Percentiles rank a stretch among this genome's conserved stretches.
phyloP scores from a whole-genome alignment of 2,888 invertebrate species.

The Norana najaformis region DNA sequence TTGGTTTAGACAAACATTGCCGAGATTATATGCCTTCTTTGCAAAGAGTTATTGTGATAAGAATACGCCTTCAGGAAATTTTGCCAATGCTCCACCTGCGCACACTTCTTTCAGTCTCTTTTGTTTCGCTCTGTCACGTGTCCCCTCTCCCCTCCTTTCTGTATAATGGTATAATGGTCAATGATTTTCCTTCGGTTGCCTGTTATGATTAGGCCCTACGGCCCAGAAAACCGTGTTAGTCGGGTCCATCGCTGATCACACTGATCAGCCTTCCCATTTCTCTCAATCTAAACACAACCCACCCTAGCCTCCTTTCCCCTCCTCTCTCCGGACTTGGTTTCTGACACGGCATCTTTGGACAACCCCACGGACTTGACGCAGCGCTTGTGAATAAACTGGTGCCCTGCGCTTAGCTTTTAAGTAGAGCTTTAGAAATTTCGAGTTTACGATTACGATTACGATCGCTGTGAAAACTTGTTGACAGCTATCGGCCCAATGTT shows the following conservation, averaged over 20 bases:
- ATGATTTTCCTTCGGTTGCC: not conserved
- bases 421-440: too few species aligned
- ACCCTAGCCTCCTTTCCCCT: too few species aligned
- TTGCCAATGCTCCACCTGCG: not conserved
- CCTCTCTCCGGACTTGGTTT: too few species aligned
- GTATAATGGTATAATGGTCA: not conserved
- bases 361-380: too few species aligned
- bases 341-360: too few species aligned
- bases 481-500: too few species aligned
- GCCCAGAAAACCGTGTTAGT: not conserved
- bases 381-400: too few species aligned
- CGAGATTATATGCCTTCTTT: not conserved
- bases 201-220: not conserved
- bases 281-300: too few species aligned
- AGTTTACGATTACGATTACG: too few species aligned
- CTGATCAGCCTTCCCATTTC: too few species aligned
- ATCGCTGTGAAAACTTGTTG: too few species aligned
- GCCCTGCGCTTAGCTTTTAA: too few species aligned
- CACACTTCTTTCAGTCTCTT: not conserved
- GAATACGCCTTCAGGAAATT: not conserved
- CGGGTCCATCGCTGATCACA: not conserved
- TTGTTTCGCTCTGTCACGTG: not conserved
- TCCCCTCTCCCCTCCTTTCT: not conserved
- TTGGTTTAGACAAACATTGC: not conserved
- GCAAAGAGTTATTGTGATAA: not conserved